Conservation (phyloP, 1,140 invertebrate genomes). For the Maconellicoccus hirsutus region DNA sequence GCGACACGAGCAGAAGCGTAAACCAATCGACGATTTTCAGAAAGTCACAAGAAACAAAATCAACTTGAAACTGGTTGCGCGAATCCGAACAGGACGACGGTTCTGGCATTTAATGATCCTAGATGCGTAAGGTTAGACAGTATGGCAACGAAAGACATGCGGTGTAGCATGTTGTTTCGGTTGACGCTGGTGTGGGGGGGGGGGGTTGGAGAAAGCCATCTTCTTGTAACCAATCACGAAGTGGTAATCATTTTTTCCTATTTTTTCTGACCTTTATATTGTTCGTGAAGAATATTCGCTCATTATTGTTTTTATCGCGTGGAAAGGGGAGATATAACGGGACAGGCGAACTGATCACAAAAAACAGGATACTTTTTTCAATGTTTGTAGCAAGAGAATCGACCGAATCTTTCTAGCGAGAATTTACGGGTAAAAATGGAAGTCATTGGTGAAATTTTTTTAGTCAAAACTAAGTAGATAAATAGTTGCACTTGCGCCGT, state of each 20-base stretch:
- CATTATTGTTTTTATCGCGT: not conserved
- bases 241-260: not conserved
- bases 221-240: not conserved
- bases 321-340: not conserved
- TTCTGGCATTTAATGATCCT: not conserved
- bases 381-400: not conserved
- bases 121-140: not conserved
- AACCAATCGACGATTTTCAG: too few relatives aligned
- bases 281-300: not conserved
- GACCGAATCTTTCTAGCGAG: too few relatives aligned
- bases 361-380: not conserved
- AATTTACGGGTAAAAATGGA: too few relatives aligned
- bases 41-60: not conserved
- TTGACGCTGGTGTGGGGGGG: not conserved
- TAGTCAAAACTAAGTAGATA: too few relatives aligned
- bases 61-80: conserved; percentile 13
- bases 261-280: not conserved
- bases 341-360: not conserved
- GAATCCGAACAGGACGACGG: conserved; percentile 19
- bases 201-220: not conserved
- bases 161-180: not conserved
- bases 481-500: too few relatives aligned
- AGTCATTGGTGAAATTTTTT: too few relatives aligned
- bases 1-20: not conserved
- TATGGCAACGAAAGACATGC: not conserved